Base-by-base conservation (phyloP, 1,140 invertebrate species). In the Parasteatoda tepidariorum region DNA sequence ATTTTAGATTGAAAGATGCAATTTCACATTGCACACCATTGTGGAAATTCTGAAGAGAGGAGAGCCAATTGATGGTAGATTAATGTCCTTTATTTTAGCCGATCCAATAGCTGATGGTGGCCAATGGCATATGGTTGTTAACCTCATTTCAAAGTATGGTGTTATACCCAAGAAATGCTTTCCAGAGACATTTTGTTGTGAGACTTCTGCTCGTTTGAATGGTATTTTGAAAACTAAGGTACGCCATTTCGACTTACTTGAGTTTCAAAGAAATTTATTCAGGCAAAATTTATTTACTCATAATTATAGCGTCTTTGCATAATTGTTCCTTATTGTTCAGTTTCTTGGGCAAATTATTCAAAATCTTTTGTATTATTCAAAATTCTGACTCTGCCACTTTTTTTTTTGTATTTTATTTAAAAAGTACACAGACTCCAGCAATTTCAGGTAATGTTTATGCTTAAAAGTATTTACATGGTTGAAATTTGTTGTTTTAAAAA, bases 121-220 rank as follows among this genome's bases (percentile, higher is more conserved):
- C 0, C 96, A 97, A 88, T 97, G 95, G 95, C 94, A 96, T 86
- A 97, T 97, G 95, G 88, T 97, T 78, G 92, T 94, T 6, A 96
- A 97, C 89, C 88, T 97, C 18, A 92, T 97, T 84, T 94, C 93
- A 86, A 94, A 94, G 88, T 93, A 97, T 87, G 96, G 96, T 34
- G 88, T 97, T 15, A 92, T 97, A 90, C 96, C 96, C 66, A 97
- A 97, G 89, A 92, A 92, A 86, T 94, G 93, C 87, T 97, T 95
- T 87, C 94, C 95, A 0, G 95, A 97, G 87, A 92, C 93, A 0
- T 95, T 92, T 88, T 94, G 92, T 88, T 93, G 92, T 57, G 93
- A 96, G 87, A 90, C 92, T 33, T 94, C 93, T 84, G 86, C 89
- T 71, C 92, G 92, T 61, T 92, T 97, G 91, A 95, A 95, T 86